Evolutionary conservation across 2,797 vertebrate genomes (phyloP).

Genomic region (Sciaenops ocellatus): DNA sequence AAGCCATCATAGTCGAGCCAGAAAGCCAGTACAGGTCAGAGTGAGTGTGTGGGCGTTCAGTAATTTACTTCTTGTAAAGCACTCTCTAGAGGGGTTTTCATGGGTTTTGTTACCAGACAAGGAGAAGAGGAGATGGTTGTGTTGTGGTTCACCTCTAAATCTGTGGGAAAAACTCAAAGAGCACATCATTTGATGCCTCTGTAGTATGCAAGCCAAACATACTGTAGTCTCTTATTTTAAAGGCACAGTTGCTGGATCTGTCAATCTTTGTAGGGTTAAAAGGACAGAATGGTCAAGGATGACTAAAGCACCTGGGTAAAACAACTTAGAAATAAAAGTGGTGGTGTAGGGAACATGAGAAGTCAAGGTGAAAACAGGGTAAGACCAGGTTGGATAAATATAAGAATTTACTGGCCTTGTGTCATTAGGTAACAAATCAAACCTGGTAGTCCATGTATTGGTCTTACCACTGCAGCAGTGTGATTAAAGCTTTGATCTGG

Average conservation of each 20-base stretch:
- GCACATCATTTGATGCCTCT: constrained; percentile 64
- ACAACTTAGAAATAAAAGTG: constrained; percentile 23
- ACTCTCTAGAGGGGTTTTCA: constrained; percentile 57
- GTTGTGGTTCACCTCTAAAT: constrained; percentile 65
- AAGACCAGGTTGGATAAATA: constrained; percentile 47
- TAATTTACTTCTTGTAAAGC: constrained; percentile 65
- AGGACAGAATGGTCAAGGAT: constrained; percentile 32
- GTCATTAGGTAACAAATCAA: constrained; percentile 50
- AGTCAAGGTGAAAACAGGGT: constrained; percentile 33
- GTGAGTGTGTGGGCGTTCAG: constrained; percentile 67
- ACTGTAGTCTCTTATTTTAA: constrained; percentile 52
- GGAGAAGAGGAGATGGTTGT: constrained; percentile 55
- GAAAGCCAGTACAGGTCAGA: constrained; percentile 62
- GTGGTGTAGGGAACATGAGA: constrained; percentile 18
- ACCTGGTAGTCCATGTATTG: constrained; percentile 42
- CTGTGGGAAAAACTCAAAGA: constrained; percentile 67
- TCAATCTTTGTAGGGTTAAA: constrained; percentile 50
- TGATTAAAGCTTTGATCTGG: constrained; percentile 50
- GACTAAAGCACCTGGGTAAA: constrained; percentile 33
- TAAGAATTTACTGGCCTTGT: constrained; percentile 23
- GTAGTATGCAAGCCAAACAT: constrained; percentile 58
- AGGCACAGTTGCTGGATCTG: constrained; percentile 40
- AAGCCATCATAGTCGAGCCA: constrained; percentile 52
- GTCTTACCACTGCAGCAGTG: constrained; percentile 26
- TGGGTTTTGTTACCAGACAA: constrained; percentile 63